Base-by-base conservation (phyloP, 2,113 vertebrate genomes). In the Apodemus speciosus region DNA sequence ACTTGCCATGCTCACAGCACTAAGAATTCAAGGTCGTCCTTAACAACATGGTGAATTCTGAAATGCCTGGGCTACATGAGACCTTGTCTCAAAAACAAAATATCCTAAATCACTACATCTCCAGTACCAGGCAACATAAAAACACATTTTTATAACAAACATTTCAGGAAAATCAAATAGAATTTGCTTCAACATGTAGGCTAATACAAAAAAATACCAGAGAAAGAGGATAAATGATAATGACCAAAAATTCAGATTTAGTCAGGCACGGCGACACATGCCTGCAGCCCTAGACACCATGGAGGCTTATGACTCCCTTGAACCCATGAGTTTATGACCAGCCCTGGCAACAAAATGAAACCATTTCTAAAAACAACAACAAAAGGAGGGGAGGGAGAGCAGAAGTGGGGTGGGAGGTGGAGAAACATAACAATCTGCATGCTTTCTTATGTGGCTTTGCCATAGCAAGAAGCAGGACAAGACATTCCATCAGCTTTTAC, bases 161-260 rank as follows among this genome's bases (percentile, higher is more conserved):
- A 32, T 91, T 88, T 95, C 83, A 85, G 95, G 35, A 95, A 91
- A 96, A 85, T 85, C 38, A 92, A 79, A 90, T 2, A 95, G 49
- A 94, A 94, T 92, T 93, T 88, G n/a, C 46, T 95, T 53, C 92
- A 89, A 58, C 49, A 75, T 66, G 62, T 92, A 23, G 91, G 8
- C 49, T 90, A 89, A 93, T 46, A 91, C 1, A 90, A 79, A 87
- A 95, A 87, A n/a, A 56, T 51, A 75, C 18, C 43, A 87, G 66
- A 91, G 38, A 53, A 90, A 40, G 25, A 92, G 96, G 60, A 92
- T 58, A 94, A 90, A 77, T 77, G 40, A 11, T 58, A 87, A 92
- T 49, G 90, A 73, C 69, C 38, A 91, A 95, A 89, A 81, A 89
- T 89, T 21, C 38, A 77, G 58, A 84, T 84, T 46, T 77, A 51